Conservation (phyloP, 2,888 invertebrate species). For the Dasypogon diadema region DNA sequence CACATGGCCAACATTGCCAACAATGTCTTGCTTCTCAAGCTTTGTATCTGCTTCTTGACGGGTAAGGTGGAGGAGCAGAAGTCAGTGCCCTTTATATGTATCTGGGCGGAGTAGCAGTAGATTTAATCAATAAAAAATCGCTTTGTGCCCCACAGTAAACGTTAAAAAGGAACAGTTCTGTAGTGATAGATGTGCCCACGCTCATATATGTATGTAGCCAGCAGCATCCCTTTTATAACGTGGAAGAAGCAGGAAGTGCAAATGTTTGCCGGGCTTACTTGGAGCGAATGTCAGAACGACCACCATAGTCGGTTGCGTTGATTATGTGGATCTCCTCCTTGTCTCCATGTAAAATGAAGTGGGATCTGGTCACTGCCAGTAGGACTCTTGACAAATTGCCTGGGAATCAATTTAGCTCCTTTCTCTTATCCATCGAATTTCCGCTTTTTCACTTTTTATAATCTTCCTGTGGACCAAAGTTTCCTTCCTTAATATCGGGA, state of each 20-base stretch:
- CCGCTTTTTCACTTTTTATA: constrained; percentile 28
- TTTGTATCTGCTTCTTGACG: no score
- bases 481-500: constrained; percentile 44
- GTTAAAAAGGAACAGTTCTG: constrained; percentile 20
- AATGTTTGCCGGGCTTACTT: constrained; percentile 37
- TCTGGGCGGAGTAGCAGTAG: background rate
- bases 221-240: background rate
- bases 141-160: background rate
- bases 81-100: constrained; percentile 28
- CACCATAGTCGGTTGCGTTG: background rate
- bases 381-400: constrained; percentile 38
- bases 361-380: background rate
- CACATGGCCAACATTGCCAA: background rate
- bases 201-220: background rate
- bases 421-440: constrained; percentile 14
- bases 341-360: background rate
- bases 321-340: background rate
- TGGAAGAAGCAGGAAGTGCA: constrained; percentile 22
- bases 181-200: background rate
- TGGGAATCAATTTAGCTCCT: constrained; percentile 44
- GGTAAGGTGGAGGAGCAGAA: background rate
- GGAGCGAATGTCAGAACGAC: background rate
- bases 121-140: constrained; percentile 36
- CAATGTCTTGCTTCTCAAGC: background rate
- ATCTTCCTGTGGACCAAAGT: constrained; percentile 34